Evolutionary conservation across 1,140 invertebrate species (phyloP), one percentile per base, ranked within the genome.

Genomic region (Sesamia nonagrioides): DNA sequence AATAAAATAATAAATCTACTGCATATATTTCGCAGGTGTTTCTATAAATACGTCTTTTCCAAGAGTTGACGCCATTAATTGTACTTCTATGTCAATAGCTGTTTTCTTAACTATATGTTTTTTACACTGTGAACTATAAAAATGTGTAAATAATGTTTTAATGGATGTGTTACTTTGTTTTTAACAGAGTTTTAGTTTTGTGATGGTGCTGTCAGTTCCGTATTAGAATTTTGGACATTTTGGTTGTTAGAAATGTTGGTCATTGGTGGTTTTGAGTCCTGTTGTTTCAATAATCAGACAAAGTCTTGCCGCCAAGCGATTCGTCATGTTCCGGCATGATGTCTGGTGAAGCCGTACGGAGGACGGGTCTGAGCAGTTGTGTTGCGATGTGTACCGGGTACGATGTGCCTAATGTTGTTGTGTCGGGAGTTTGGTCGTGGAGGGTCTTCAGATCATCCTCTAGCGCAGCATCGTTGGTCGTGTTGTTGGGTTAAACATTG

Each of bases 131-230:
- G 37, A 33, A 74, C 54, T 73, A 73, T 73, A 73, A 74, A 74
- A 60, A 48, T 45, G 71, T 74, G 52, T 74, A 58, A 74, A 74
- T 74, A 27, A 7, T 74, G 37, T 71, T 71, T 72, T 74, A 74
- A 74, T 74, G 54, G 52, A 74, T 21, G 52, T 74, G 71, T 74
- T 74, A 74, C 54, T 45, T 74, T 71, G 63, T 68, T 68, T 69
- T 37, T 52, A 37, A 18, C 6, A 18, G 21, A 40, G 42, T 69
- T 21, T 69, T 69, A 8, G 8, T 69, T 21, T 69, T 48, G 42
- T 48, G 33, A 69, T 54, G 5, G 33, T 2, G 6, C 18, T 69
- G 66, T 48, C 45, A 71, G 18, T 71, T 71, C 68, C 68, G 68
- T 21, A 37, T 71, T 6, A 50, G 18, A 40, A 27, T 35, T 71